Conservation (phyloP, 2,888 invertebrate genomes). For the Hemicrepidius hirtus region DNA sequence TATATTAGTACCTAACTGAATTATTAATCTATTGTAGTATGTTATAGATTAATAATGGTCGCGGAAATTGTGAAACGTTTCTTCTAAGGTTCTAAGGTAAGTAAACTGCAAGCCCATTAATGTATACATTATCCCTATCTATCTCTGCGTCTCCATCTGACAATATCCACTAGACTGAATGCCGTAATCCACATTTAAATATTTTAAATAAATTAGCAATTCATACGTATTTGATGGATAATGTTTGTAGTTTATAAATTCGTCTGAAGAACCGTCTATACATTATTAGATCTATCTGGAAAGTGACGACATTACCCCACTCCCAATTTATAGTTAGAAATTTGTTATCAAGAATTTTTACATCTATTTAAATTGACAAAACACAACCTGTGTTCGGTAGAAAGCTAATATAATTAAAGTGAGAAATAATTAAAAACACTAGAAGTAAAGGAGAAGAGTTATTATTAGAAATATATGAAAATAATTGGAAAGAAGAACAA, state of each 20-base stretch:
- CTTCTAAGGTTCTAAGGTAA: slow-evolving; percentile 3
- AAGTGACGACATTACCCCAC: slow-evolving; percentile 29
- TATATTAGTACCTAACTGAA: too few species aligned
- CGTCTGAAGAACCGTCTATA: slow-evolving; percentile 49
- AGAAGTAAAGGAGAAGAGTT: too few species aligned
- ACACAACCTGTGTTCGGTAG: too few species aligned
- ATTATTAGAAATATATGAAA: too few species aligned
- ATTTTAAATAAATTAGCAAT: slow-evolving; percentile 61
- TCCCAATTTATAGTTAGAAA: slow-evolving; percentile 1
- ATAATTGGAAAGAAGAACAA: too few species aligned
- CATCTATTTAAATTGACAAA: too few species aligned
- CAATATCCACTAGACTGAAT: slow-evolving; percentile 46
- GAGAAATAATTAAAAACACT: too few species aligned
- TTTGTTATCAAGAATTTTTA: neutral
- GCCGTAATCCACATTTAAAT: slow-evolving; percentile 57
- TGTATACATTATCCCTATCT: slow-evolving; percentile 32
- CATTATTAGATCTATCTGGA: slow-evolving; percentile 30
- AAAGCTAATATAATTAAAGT: too few species aligned
- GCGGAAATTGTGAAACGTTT: neutral
- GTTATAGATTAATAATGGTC: too few species aligned
- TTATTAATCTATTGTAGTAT: too few species aligned
- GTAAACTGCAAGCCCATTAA: slow-evolving; percentile 33
- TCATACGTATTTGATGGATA: slow-evolving; percentile 56
- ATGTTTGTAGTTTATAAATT: slow-evolving; percentile 57
- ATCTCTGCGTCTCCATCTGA: slow-evolving; percentile 31